Conservation (phyloP, 2,113 vertebrate species). For the Oncorhynchus nerka region DNA sequence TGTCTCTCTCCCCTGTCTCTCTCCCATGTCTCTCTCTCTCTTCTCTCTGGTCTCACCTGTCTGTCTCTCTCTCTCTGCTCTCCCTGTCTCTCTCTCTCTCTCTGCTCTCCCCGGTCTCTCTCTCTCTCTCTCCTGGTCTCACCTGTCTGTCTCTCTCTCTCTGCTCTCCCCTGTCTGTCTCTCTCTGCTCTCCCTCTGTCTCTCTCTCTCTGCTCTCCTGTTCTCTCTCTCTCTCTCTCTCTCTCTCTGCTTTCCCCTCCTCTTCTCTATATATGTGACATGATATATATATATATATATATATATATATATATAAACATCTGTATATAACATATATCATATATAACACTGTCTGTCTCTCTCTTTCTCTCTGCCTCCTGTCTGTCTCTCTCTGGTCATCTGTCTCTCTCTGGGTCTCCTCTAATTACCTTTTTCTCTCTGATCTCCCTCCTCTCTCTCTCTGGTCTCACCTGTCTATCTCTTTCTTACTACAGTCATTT, state of each 20-base stretch:
- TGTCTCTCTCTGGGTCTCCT: neutral
- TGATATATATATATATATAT: no score
- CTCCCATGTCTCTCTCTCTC: neutral
- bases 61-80: no score
- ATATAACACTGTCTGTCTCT: no score
- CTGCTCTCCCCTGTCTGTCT: neutral
- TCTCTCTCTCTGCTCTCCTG: neutral
- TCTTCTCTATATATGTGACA: no score
- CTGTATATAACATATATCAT: no score
- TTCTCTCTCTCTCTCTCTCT: neutral
- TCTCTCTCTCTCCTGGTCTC: neutral
- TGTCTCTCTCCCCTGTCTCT: slow-evolving; percentile 25
- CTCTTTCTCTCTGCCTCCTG: no score
- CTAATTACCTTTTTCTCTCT: neutral
- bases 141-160: slow-evolving; percentile 30
- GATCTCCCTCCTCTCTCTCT: neutral
- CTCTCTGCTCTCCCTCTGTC: slow-evolving; percentile 29
- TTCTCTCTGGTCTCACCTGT: slow-evolving; percentile 21
- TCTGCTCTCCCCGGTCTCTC: neutral
- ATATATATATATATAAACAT: no score
- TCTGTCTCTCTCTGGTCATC: neutral
- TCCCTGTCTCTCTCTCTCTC: no score
- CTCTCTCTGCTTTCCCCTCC: neutral
- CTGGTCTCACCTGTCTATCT: neutral
- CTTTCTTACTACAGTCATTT: slow-evolving; percentile 83